Conservation (phyloP, 2,113 vertebrate species). For the Muntiacus reevesi region DNA sequence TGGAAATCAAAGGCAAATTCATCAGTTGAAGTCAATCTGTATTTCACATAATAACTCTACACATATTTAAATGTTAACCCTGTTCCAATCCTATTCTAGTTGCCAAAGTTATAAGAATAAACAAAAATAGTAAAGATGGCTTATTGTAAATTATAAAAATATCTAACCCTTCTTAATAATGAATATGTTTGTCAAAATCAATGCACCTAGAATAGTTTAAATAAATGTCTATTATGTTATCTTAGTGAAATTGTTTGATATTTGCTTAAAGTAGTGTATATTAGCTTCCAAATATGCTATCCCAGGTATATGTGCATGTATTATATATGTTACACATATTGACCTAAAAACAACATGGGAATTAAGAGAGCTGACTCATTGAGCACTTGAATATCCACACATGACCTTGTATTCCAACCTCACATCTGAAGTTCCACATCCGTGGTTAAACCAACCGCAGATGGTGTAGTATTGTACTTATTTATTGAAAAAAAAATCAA, state of each 20-base stretch:
- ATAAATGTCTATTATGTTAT: neutral
- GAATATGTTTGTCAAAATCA: neutral
- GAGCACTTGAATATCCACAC: neutral
- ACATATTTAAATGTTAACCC: neutral
- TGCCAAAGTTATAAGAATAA: neutral
- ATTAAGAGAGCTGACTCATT: neutral
- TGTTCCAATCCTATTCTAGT: neutral
- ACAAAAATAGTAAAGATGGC: neutral
- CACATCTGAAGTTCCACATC: neutral
- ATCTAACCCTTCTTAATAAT: neutral
- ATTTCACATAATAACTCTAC: neutral
- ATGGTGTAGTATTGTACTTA: neutral
- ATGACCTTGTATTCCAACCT: neutral
- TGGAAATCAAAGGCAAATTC: neutral
- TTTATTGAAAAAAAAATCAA: neutral
- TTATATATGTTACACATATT: neutral
- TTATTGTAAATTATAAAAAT: neutral
- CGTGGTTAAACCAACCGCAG: rapidly evolving
- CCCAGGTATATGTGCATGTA: neutral
- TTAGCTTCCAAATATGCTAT: neutral
- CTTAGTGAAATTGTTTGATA: neutral
- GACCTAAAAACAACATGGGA: neutral
- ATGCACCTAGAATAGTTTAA: neutral
- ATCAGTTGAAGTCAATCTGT: neutral
- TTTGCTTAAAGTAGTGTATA: neutral